Evolutionary conservation across 2,797 vertebrate species (phyloP).

Genomic region (Eurystomus glaucurus): DNA sequence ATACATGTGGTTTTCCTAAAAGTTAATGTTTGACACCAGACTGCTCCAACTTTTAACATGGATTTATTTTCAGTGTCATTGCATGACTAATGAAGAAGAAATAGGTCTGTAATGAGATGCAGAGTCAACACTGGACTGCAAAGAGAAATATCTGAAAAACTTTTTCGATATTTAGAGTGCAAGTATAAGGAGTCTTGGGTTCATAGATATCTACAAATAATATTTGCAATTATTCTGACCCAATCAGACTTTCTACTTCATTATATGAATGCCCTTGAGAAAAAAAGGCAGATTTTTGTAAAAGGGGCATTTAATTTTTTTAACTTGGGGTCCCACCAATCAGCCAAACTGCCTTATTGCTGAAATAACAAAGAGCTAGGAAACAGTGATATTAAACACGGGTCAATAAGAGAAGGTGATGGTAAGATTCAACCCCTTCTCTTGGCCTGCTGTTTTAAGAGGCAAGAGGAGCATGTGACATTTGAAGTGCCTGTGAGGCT

Average conservation of each 20-base stretch:
- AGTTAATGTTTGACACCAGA: not conserved
- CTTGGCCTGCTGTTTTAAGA: not conserved
- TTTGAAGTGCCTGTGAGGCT: not conserved
- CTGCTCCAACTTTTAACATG: not conserved
- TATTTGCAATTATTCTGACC: not conserved
- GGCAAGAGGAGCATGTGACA: not conserved
- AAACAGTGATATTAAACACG: not conserved
- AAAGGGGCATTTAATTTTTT: not conserved
- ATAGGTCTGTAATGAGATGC: not conserved
- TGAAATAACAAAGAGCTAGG: not conserved
- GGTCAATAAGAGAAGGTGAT: not conserved
- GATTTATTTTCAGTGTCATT: not conserved
- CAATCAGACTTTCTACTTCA: not conserved
- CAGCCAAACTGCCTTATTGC: not conserved
- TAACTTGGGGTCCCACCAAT: not conserved
- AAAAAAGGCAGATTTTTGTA: not conserved
- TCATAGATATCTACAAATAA: not conserved
- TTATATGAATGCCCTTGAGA: not conserved
- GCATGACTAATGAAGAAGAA: not conserved
- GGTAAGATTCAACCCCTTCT: not conserved
- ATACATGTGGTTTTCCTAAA: not conserved
- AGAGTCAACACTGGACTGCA: not conserved
- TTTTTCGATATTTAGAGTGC: not conserved
- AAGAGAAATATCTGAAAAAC: not conserved
- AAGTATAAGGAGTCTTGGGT: not conserved